Base-by-base conservation (phyloP, 1,140 invertebrate species). In the Zaprionus ornatus region DNA sequence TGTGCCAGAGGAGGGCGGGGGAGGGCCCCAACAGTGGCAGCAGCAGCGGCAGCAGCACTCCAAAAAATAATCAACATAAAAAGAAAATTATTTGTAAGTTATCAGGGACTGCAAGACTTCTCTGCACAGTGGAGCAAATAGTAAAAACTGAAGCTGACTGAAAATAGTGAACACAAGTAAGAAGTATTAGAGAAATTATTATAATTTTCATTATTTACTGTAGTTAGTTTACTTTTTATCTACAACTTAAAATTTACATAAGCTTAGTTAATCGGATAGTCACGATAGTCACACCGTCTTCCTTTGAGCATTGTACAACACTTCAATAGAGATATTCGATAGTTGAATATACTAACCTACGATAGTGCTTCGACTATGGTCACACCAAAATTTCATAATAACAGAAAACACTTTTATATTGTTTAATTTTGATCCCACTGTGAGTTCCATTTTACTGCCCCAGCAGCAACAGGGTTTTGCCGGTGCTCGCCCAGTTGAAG, bases 61-160 rank as follows among this genome's bases (percentile, higher is more conserved):
- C 72, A 71, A 82, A 90, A 90, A 82, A 88, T 90, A 90, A 90
- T 90, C 85, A 90, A 90, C 86, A 90, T 90, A 90, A 90, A 90
- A 82, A 74, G 81, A 85, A 90, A 90, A 90, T 90, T 79, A 90
- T 90, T 90, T 90, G 84, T 85, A 90, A 84, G 88, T 87, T 87
- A 87, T 88, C 77, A 84, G 80, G 69, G 67, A 79, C 67, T 72
- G 66, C 72, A 79, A 79, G 79, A 76, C 61, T 64, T 61, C 56
- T 61, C 45, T 10, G 74, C 45, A 76, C 68, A 29, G 69, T 76
- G 74, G 69, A 27, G 25, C 12, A n/a, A 40, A 54, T 4, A 1
- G 35, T 54, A 27, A 15, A 35, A 29, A 29, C 3, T 1, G 1
- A 29, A 2, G 7, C 7, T 29, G 1, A 29, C 27, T 29, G 27